Percentiles rank a stretch among this genome's conserved stretches.
Evolutionary conservation across 2,113 vertebrate genomes (phyloP).

Genomic region (Emydura subglobosa): DNA sequence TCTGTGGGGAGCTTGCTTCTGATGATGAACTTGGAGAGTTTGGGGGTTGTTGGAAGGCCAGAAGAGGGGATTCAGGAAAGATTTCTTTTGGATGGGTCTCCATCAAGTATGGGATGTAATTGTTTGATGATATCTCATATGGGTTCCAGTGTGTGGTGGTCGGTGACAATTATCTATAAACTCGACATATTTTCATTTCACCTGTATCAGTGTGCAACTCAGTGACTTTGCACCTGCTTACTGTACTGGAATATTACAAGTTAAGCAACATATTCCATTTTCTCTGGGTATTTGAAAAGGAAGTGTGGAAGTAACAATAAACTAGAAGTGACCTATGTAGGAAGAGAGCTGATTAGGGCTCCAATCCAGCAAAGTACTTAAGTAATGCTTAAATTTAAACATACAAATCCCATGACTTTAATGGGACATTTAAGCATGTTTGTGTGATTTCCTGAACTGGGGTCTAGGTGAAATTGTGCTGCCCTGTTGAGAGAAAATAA

Average conservation of each 20-base stretch:
- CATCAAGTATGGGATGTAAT: background rate
- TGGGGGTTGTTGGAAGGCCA: background rate
- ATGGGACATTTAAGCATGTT: background rate
- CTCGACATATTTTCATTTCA: background rate
- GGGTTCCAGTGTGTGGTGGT: background rate
- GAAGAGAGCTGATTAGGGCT: background rate
- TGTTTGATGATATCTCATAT: background rate
- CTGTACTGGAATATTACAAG: background rate
- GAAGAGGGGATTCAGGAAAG: background rate
- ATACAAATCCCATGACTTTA: background rate
- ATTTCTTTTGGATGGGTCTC: background rate
- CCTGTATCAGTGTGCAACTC: background rate
- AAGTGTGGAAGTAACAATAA: background rate
- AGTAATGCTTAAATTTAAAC: background rate
- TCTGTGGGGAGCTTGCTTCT: background rate
- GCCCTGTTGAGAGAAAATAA: background rate
- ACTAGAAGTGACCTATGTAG: background rate
- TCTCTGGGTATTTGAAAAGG: background rate
- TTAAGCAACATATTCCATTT: background rate
- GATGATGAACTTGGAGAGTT: background rate
- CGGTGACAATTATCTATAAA: background rate
- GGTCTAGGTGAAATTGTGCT: background rate
- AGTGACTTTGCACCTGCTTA: background rate
- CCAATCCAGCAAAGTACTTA: background rate
- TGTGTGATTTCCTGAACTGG: background rate